Percentiles rank a stretch among this genome's conserved stretches.
phyloP scores from a whole-genome alignment of 2,113 vertebrate genomes.

The Lophochroa leadbeateri region DNA sequence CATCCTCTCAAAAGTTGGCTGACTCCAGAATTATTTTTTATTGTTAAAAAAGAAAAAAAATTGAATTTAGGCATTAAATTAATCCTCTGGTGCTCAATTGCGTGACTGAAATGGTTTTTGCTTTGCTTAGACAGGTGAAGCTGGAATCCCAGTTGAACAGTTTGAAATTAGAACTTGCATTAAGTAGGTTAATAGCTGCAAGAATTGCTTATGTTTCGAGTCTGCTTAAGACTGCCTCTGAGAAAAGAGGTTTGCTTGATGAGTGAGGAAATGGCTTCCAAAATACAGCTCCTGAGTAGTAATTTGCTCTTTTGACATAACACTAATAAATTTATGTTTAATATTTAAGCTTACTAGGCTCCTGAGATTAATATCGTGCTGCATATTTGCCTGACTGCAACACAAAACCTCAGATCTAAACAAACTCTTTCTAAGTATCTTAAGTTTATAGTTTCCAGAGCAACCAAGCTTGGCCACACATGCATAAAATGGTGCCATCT shows the following conservation, averaged over 20 bases:
- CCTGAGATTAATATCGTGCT: not conserved
- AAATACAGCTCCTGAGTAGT: not conserved
- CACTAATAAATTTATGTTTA: not conserved
- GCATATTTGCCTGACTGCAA: not conserved
- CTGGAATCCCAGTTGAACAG: constrained; percentile 32
- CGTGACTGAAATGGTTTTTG: not conserved
- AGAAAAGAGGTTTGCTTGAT: not conserved
- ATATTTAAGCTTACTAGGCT: not conserved
- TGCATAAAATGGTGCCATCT: not conserved
- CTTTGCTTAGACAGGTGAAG: not conserved
- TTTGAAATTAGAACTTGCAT: constrained; percentile 22
- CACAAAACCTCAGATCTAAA: constrained; percentile 28
- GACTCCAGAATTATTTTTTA: not conserved
- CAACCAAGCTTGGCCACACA: constrained; percentile 30
- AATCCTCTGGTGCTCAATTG: not conserved
- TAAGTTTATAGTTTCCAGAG: constrained; percentile 57
- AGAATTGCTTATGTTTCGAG: not conserved
- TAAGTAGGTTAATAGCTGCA: constrained; percentile 53
- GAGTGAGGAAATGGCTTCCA: constrained; percentile 19
- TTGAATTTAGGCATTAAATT: not conserved
- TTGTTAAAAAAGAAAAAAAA: not conserved
- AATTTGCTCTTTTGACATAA: not conserved
- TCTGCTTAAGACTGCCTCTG: not conserved
- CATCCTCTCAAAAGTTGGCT: not conserved
- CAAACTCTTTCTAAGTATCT: not conserved